Conservation (phyloP, 2,888 invertebrate genomes). For the Gandaritis pyraliata region DNA sequence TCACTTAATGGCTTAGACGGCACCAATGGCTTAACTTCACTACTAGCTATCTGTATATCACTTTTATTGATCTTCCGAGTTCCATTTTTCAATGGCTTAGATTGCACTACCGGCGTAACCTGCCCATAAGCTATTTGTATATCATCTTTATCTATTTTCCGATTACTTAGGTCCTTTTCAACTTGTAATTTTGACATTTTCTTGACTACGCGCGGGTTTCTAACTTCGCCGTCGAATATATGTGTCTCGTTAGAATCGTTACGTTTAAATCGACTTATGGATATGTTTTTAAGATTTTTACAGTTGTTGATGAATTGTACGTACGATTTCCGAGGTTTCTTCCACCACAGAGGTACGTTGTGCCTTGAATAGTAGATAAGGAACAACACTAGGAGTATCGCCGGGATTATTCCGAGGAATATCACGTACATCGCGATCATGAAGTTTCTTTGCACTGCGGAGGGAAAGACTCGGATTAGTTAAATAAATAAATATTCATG, state of each 20-base stretch:
- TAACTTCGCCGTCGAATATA: conserved; percentile 33
- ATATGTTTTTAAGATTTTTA: conserved; percentile 30
- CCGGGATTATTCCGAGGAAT: conserved; percentile 93
- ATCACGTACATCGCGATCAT: conserved; percentile 93
- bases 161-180: conserved; percentile 35
- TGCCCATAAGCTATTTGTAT: background rate
- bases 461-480: conserved; percentile 6
- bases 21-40: conserved; percentile 28
- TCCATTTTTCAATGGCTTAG: background rate
- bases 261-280: conserved; percentile 45
- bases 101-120: background rate
- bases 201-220: background rate
- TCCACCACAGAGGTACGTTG: conserved; percentile 84
- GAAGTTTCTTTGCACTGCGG: conserved; percentile 89
- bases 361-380: conserved; percentile 90
- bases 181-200: background rate
- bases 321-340: conserved; percentile 81
- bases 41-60: conserved; percentile 63
- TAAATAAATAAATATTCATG: too few species aligned
- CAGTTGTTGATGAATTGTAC: conserved; percentile 59
- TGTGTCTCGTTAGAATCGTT: conserved; percentile 32
- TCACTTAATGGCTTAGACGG: conserved; percentile 13
- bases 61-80: conserved; percentile 66
- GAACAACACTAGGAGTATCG: conserved; percentile 87
- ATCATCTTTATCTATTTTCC: conserved; percentile 4